These are phyloP conservation scores for Metopia argyrocephala DNA, from an alignment of 2,888 invertebrate species.

Conservation along the genomic window DNA sequence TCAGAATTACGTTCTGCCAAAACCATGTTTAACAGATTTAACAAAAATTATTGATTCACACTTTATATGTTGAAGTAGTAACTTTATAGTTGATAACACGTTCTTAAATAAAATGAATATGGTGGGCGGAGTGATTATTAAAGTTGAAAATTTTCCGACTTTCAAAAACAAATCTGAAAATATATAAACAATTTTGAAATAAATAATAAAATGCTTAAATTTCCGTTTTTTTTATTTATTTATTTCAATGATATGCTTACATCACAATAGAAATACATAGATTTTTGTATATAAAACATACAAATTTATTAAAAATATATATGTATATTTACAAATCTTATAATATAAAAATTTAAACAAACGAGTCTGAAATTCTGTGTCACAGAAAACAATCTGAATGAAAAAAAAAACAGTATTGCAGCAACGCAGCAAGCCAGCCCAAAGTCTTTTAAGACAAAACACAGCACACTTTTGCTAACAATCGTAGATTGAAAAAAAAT, in stretches of 20 bases:
- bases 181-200: background rate
- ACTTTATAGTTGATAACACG: constrained; percentile 9
- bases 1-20: constrained; percentile 92
- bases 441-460: constrained; percentile 51
- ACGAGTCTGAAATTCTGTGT: constrained; percentile 47
- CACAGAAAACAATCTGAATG: constrained; percentile 47
- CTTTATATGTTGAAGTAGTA: background rate
- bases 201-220: background rate
- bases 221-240: background rate
- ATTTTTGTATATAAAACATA: background rate
- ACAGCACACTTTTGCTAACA: constrained; percentile 65
- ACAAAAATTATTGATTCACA: constrained; percentile 30
- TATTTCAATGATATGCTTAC: constrained; percentile 16
- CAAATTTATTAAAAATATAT: too few species aligned
- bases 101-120: constrained; percentile 16
- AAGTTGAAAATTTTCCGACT: background rate
- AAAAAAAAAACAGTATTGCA: constrained; percentile 63
- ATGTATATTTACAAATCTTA: constrained; percentile 3
- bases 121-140: background rate
- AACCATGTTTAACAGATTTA: constrained; percentile 85
- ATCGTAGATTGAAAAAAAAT: constrained; percentile 61
- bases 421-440: constrained; percentile 67
- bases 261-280: constrained; percentile 13
- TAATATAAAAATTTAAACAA: background rate
- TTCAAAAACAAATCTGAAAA: constrained; percentile 16